phyloP scores from a whole-genome alignment of 2,888 invertebrate genomes.

The Tipula confusa region DNA sequence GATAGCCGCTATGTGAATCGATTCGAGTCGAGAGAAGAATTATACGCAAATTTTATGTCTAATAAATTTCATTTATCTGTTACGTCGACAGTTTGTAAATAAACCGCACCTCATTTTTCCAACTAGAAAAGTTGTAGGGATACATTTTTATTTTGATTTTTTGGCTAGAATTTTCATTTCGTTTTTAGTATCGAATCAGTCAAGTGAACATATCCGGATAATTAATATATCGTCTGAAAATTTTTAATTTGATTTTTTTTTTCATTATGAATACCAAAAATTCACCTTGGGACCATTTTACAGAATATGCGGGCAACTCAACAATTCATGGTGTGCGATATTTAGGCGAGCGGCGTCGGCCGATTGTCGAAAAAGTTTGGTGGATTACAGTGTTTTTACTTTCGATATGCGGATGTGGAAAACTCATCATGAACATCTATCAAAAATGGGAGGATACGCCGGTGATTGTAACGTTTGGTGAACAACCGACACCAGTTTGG shows the following conservation, averaged over 20 bases:
- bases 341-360: constrained; percentile 57
- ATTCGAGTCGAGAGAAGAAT: not conserved
- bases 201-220: not conserved
- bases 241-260: too few relatives aligned
- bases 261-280: not conserved
- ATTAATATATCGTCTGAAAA: not conserved
- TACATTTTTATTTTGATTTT: too few relatives aligned
- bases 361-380: constrained; percentile 58
- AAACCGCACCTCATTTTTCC: too few relatives aligned
- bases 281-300: constrained; percentile 51
- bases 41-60: not conserved
- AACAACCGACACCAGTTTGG: constrained; percentile 54
- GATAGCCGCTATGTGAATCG: too few relatives aligned
- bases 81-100: too few relatives aligned
- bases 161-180: too few relatives aligned
- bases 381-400: constrained; percentile 59
- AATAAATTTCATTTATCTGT: too few relatives aligned
- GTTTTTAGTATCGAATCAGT: too few relatives aligned
- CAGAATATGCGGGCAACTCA: constrained; percentile 59
- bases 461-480: constrained; percentile 64
- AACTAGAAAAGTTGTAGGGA: too few relatives aligned
- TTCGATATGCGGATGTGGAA: constrained; percentile 59
- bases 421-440: constrained; percentile 61
- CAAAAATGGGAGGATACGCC: constrained; percentile 67
- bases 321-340: constrained; percentile 62